Evolutionary conservation across 2,888 invertebrate species (phyloP).

Genomic region (Lysandra bellargus): DNA sequence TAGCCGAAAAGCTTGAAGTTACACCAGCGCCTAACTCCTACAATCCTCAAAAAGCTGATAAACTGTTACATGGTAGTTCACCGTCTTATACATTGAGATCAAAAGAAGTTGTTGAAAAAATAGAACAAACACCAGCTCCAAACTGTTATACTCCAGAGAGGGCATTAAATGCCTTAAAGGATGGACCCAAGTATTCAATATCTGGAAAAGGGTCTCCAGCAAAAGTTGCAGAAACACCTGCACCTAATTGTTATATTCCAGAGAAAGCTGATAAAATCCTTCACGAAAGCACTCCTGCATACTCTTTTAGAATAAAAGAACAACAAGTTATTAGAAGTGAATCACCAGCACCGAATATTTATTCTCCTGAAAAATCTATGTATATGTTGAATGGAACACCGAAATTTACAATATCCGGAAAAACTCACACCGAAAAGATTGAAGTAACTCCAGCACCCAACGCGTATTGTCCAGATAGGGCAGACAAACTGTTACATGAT

Average conservation of each 20-base stretch:
- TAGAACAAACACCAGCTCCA: conserved; percentile 85
- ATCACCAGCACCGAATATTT: conserved; percentile 85
- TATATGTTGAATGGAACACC: conserved; percentile 80
- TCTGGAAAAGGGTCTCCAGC: conserved; percentile 82
- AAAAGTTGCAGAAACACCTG: conserved; percentile 82
- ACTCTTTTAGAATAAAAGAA: conserved; percentile 86
- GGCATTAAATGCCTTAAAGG: conserved; percentile 76
- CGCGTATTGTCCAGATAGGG: conserved; percentile 76
- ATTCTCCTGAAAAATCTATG: conserved; percentile 81
- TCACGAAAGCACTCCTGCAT: conserved; percentile 84
- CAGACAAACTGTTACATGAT: conserved; percentile 79
- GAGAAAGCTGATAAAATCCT: conserved; percentile 82
- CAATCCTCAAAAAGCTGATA: conserved; percentile 81
- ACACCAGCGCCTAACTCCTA: conserved; percentile 84
- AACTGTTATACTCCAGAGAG: conserved; percentile 84
- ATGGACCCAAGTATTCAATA: conserved; percentile 86
- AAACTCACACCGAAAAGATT: conserved; percentile 74
- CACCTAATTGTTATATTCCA: conserved; percentile 79
- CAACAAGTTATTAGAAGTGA: conserved; percentile 81
- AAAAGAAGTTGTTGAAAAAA: conserved; percentile 82
- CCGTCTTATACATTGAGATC: conserved; percentile 87
- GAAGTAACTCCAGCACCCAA: conserved; percentile 82
- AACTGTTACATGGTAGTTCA: conserved; percentile 78
- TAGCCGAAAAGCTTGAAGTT: conserved; percentile 75
- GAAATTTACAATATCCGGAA: conserved; percentile 82